Conservation (phyloP, 2,113 vertebrate species). For the Amazona guildingii region DNA sequence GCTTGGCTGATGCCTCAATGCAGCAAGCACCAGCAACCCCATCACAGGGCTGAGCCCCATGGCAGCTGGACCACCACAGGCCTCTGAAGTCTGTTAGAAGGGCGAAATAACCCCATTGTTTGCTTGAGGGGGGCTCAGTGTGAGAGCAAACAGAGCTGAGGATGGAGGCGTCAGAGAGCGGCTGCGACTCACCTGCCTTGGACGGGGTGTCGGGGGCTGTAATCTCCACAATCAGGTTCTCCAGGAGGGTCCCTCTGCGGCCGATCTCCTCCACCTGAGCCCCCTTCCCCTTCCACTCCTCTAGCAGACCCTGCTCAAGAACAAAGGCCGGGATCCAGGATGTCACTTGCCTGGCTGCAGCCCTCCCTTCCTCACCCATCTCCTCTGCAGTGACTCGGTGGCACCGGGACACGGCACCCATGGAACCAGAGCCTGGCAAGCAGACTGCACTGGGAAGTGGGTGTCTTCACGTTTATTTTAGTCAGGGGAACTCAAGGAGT, state of each 20-base stretch:
- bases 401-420: neutral
- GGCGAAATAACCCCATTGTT: neutral
- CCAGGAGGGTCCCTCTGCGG: conserved; percentile 85
- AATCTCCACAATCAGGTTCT: conserved; percentile 89
- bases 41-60: fast-evolving
- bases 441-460: fast-evolving
- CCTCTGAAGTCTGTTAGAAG: neutral
- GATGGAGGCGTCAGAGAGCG: fast-evolving
- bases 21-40: fast-evolving
- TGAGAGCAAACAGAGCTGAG: neutral
- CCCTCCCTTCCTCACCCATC: fast-evolving
- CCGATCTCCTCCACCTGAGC: conserved; percentile 85
- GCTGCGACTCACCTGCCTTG: conserved; percentile 74
- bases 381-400: neutral
- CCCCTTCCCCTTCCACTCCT: conserved; percentile 85
- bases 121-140: neutral
- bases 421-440: fast-evolving
- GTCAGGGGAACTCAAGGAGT: neutral
- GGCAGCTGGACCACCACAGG: fast-evolving
- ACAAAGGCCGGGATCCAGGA: neutral
- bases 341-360: fast-evolving
- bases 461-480: neutral
- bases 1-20: fast-evolving
- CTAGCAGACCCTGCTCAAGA: conserved; percentile 79
- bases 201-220: conserved; percentile 84